phyloP scores from a whole-genome alignment of 2,113 vertebrate genomes.

The Dicrurus megarhynchus region DNA sequence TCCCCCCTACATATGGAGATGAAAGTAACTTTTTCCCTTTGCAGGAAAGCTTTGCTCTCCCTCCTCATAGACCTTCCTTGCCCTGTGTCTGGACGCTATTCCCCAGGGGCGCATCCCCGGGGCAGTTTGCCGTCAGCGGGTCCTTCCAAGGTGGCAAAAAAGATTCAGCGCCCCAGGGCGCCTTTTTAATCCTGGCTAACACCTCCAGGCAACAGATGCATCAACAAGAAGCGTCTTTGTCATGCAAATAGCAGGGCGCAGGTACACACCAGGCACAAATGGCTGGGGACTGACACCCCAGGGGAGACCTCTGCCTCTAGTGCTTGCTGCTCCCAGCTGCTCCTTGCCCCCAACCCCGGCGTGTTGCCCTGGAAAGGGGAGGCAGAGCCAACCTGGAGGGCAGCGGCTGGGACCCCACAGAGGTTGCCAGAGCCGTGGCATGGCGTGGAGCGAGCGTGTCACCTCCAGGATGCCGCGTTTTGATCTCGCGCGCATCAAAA shows the following conservation, averaged over 20 bases:
- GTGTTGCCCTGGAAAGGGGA: not conserved
- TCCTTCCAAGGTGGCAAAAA: not conserved
- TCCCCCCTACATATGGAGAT: too few species aligned
- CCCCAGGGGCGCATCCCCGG: not conserved
- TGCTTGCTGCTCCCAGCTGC: not conserved
- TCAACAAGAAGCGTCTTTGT: conserved; percentile 57
- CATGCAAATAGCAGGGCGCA: conserved; percentile 64
- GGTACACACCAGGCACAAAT: conserved; percentile 43
- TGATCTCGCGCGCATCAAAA: conserved; percentile 40
- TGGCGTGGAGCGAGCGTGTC: not conserved
- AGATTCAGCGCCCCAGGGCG: not conserved
- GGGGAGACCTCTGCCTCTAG: not conserved
- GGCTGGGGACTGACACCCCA: conserved; percentile 21
- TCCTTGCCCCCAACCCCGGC: not conserved
- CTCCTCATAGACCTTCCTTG: not conserved
- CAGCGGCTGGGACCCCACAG: not conserved
- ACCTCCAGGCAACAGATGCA: conserved; percentile 54
- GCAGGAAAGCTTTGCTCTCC: not conserved
- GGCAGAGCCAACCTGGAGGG: not conserved
- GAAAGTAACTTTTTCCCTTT: not conserved
- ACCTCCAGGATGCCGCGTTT: conserved; percentile 27
- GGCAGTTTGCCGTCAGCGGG: not conserved
- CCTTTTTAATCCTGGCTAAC: conserved; percentile 45
- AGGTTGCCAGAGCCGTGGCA: not conserved
- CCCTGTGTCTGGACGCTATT: not conserved